phyloP scores from a whole-genome alignment of 1,140 invertebrate genomes.

The Homarus americanus region DNA sequence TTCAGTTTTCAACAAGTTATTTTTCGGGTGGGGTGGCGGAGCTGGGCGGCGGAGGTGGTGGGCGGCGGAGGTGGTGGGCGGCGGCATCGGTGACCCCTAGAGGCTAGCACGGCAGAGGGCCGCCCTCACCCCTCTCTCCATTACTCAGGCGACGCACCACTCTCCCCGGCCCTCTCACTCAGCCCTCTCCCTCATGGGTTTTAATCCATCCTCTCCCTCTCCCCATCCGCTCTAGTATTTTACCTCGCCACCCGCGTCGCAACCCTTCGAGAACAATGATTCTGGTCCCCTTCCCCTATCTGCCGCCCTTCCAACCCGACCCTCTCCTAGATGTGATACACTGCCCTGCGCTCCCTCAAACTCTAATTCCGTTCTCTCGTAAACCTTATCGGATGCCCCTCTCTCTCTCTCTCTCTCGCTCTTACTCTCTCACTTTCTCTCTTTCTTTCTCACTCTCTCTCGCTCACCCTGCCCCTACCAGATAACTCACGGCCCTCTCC shows the following conservation, averaged over 20 bases:
- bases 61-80: background rate
- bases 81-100: background rate
- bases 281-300: background rate
- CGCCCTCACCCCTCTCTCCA: conserved; percentile 24
- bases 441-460: background rate
- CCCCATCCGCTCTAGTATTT: conserved; percentile 31
- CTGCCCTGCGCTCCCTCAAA: conserved; percentile 11
- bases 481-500: conserved; percentile 24
- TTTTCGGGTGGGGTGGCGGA: conserved; percentile 43
- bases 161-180: background rate
- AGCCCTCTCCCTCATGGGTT: conserved; percentile 12
- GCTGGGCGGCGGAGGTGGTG: too few relatives aligned
- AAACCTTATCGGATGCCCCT: conserved; percentile 37
- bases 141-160: conserved; percentile 16
- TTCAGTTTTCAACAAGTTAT: conserved; percentile 62
- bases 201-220: conserved; percentile 39
- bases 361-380: conserved; percentile 47
- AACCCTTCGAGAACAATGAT: conserved; percentile 24
- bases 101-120: background rate
- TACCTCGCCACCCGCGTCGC: background rate
- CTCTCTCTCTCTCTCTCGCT: background rate
- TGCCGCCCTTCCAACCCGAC: background rate
- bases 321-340: conserved; percentile 1
- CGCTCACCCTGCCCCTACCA: background rate
- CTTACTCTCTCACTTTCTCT: background rate